Conservation (phyloP, 2,888 invertebrate species). For the Agrochola litura region DNA sequence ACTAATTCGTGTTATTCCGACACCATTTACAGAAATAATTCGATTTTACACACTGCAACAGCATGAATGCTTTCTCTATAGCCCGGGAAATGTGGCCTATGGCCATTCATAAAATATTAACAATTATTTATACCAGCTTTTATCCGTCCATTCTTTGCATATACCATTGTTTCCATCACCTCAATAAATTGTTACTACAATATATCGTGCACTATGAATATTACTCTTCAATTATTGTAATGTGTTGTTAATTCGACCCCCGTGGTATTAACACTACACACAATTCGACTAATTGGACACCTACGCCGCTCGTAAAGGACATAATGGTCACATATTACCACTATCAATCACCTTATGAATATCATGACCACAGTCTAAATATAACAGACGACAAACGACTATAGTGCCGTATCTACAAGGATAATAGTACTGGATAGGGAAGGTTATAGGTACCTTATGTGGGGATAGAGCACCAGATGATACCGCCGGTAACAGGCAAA, state of each 20-base stretch:
- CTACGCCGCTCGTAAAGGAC: constrained; percentile 35
- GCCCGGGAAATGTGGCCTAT: not conserved
- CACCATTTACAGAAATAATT: not conserved
- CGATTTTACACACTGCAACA: not conserved
- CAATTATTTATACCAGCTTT: constrained; percentile 3
- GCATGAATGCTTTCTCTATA: not conserved
- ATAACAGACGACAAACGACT: constrained; percentile 21
- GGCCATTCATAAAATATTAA: constrained; percentile 5
- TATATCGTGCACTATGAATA: constrained; percentile 7
- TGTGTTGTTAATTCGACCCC: constrained; percentile 27
- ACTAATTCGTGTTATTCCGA: too few species aligned
- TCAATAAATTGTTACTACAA: constrained; percentile 9
- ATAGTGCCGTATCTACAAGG: constrained; percentile 14
- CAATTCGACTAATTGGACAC: constrained; percentile 49
- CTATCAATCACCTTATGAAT: constrained; percentile 13
- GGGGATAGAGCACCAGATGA: constrained; percentile 26
- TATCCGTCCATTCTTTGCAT: constrained; percentile 24
- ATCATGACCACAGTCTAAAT: constrained; percentile 13
- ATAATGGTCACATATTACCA: constrained; percentile 19
- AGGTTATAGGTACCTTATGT: constrained; percentile 40
- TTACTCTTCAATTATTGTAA: constrained; percentile 10
- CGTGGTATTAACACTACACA: constrained; percentile 18
- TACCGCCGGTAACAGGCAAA: constrained; percentile 29
- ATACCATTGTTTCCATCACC: constrained; percentile 21
- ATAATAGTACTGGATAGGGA: constrained; percentile 19